Evolutionary conservation across 2,797 vertebrate species (phyloP).

Genomic region (Gila robusta): DNA sequence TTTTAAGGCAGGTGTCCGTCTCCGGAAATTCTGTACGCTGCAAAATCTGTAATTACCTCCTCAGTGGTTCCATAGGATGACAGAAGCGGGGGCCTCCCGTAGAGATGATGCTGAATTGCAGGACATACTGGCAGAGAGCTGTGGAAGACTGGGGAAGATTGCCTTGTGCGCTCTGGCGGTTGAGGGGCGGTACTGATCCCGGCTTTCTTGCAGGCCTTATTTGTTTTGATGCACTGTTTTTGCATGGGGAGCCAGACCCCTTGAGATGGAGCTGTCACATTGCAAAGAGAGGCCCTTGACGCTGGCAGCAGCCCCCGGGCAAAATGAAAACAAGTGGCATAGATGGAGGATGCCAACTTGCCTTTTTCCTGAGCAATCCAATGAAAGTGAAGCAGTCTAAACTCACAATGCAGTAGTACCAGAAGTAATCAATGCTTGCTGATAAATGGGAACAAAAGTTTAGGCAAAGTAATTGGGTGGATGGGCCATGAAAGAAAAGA

Average conservation of each 20-base stretch:
- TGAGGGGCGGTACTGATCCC: slow-evolving; percentile 71
- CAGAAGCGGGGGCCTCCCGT: slow-evolving; percentile 48
- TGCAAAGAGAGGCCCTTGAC: slow-evolving; percentile 77
- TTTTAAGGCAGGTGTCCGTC: slow-evolving; percentile 47
- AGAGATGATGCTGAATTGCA: slow-evolving; percentile 46
- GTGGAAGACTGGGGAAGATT: slow-evolving; percentile 58
- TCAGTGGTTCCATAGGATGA: slow-evolving; percentile 51
- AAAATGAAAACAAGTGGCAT: slow-evolving; percentile 84
- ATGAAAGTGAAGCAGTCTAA: slow-evolving; percentile 75
- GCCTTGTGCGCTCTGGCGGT: slow-evolving; percentile 65
- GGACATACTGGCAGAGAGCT: slow-evolving; percentile 39
- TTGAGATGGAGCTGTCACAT: slow-evolving; percentile 83
- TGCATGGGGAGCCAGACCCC: slow-evolving; percentile 79
- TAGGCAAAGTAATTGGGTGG: slow-evolving; percentile 24
- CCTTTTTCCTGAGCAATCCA: slow-evolving; percentile 78
- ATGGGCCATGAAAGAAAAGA: background rate
- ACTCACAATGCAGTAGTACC: slow-evolving; percentile 59
- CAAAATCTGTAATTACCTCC: slow-evolving; percentile 58
- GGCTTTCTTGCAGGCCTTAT: slow-evolving; percentile 79
- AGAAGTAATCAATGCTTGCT: background rate
- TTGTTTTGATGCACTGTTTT: slow-evolving; percentile 81
- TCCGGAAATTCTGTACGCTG: slow-evolving; percentile 22
- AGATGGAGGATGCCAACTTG: slow-evolving; percentile 83
- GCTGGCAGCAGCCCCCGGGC: slow-evolving; percentile 84
- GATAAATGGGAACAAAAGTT: slow-evolving; percentile 35